Base-by-base conservation (phyloP, 2,113 vertebrate species). In the Salvelinus fontinalis region DNA sequence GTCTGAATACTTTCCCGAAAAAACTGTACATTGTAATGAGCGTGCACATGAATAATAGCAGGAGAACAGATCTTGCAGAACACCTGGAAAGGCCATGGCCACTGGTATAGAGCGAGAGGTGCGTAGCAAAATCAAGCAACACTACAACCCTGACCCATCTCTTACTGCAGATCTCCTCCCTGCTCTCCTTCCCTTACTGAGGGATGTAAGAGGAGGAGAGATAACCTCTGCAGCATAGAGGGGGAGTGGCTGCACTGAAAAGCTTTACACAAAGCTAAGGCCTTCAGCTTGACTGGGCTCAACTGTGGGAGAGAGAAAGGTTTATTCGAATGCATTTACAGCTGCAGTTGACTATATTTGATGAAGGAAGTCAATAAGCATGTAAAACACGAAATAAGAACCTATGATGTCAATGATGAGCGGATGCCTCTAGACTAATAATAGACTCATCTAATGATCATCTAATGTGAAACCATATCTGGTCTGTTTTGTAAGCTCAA, bases 221-320 rank as follows among this genome's bases (percentile, higher is more conserved):
- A 4, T 3, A 48, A 13, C 29, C 57, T 13, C 27, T 73, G 57
- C 71, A 73, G 54, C 71, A 73, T 27, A 62, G 29, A 62, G 20
- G 71, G 31, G 71, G 59, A 29, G 57, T 20, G 27, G 71, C 69
- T 12, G 69, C 44, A 71, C 12, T 54, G 11, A 71, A 13, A 71
- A 5, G 54, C 54, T 57, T 6, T 1, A 57, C 54, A 57, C 54
- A 4, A 14, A 57, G 54, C 20, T 14, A 57, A 54, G 54, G 54
- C 54, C 16, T 57, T 14, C 54, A 57, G 27, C 65, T 29, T 12
- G 65, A 14, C 65, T 67, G 27, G 65, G 24, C 65, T 67, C 54
- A 57, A 57, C 54, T 57, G 18, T 4, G 16, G 16, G 54, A 57
- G 54, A 57, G 20, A 57, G 54, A 57, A 20, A 18, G 54, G 54